Conservation (phyloP, 2,888 invertebrate genomes). For the Pinctada fucata region DNA sequence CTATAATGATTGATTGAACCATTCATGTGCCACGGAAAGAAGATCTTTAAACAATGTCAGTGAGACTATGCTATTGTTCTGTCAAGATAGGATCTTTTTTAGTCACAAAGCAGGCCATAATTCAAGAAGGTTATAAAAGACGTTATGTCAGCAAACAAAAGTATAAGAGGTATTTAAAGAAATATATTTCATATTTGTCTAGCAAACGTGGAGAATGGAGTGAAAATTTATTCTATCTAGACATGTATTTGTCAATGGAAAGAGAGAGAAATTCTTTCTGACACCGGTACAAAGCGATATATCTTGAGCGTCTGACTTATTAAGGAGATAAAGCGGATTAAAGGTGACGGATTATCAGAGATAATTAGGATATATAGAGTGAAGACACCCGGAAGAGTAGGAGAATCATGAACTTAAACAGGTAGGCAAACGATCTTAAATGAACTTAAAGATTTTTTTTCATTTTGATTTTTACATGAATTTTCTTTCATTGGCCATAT, state of each 20-base stretch:
- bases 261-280: not conserved
- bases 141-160: not conserved
- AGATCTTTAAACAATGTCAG: too few species aligned
- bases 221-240: not conserved
- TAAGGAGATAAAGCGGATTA: not conserved
- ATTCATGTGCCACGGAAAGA: too few species aligned
- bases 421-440: too few species aligned
- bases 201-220: not conserved
- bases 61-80: not conserved
- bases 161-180: not conserved
- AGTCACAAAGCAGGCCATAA: not conserved
- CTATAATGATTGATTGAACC: too few species aligned
- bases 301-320: not conserved
- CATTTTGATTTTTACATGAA: too few species aligned
- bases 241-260: not conserved
- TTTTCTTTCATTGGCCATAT: too few species aligned
- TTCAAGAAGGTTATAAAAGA: not conserved
- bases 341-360: not conserved
- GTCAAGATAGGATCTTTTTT: not conserved
- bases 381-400: too few species aligned
- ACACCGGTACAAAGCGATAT: not conserved
- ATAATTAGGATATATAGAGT: not conserved
- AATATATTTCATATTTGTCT: slow-evolving; percentile 1
- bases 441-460: too few species aligned
- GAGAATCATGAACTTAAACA: too few species aligned